Evolutionary conservation across 1,140 invertebrate species (phyloP).

Genomic region (Callitettix versicolor): DNA sequence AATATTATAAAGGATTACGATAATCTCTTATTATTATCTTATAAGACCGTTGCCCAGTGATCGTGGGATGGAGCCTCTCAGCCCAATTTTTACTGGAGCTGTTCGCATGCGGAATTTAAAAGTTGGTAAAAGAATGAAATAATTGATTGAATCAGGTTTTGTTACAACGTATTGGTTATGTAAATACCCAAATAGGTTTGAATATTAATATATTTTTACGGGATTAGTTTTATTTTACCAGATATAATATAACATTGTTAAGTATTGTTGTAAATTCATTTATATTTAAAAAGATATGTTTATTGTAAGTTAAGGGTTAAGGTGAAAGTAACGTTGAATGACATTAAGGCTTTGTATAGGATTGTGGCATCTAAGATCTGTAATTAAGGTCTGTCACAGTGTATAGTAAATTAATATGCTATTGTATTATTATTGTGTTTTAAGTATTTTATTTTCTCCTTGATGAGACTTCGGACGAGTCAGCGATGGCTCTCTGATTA

Average conservation of each 20-base stretch:
- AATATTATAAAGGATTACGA: neutral
- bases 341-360: neutral
- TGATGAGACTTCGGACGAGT: conserved; percentile 1
- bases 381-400: neutral
- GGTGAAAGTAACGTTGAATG: no score
- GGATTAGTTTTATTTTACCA: no score
- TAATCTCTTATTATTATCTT: no score
- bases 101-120: no score
- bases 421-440: conserved; percentile 6
- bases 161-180: neutral
- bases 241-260: no score
- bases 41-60: conserved; percentile 3
- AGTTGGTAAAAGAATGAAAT: neutral
- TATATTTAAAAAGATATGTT: no score
- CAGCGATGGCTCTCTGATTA: neutral
- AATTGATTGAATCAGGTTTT: neutral
- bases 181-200: neutral
- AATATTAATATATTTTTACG: no score
- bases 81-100: neutral
- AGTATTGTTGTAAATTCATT: no score
- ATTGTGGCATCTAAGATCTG: neutral
- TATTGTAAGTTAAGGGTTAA: no score
- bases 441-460: no score
- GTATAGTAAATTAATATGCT: conserved; percentile 1
- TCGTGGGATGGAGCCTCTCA: conserved; percentile 14